phyloP scores from a whole-genome alignment of 1,140 invertebrate genomes.

The Drosophila tsacasi region DNA sequence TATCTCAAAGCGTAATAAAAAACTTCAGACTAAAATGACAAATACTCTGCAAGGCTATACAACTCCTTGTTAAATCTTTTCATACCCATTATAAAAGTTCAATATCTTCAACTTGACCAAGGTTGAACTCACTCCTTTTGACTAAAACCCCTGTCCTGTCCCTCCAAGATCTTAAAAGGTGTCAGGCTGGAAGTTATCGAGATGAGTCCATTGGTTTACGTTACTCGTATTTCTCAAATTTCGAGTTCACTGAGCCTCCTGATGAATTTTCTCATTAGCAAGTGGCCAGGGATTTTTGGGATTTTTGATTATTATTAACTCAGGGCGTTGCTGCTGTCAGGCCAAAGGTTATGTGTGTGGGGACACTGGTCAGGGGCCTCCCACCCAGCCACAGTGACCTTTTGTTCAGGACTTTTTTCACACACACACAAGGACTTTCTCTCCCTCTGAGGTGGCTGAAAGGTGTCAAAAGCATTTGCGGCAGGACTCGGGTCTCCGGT shows the following conservation, averaged over 20 bases:
- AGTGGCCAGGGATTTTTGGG: conserved; percentile 26
- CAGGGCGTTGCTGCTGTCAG: conserved; percentile 38
- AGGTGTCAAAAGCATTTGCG: conserved; percentile 81
- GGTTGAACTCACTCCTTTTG: conserved; percentile 9
- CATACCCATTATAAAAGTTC: too few species aligned
- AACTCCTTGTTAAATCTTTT: too few species aligned
- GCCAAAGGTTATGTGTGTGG: conserved; percentile 20
- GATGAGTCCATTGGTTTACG: background rate
- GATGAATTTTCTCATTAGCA: conserved; percentile 36
- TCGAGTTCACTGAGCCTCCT: conserved; percentile 45
- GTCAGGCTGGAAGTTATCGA: conserved; percentile 28
- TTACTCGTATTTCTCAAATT: conserved; percentile 22
- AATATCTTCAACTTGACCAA: background rate
- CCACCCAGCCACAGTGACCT: conserved; percentile 56
- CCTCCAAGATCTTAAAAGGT: background rate
- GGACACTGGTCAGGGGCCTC: conserved; percentile 45
- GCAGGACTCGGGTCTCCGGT: conserved; percentile 26
- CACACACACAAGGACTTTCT: background rate
- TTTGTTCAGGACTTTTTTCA: conserved; percentile 46
- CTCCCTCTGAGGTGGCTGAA: conserved; percentile 21
- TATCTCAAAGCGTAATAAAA: too few species aligned
- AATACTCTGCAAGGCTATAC: too few species aligned
- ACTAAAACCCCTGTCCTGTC: conserved; percentile 3
- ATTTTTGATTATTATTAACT: conserved; percentile 57
- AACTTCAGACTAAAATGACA: too few species aligned